These are phyloP conservation scores for Caenorhabditis brenneri DNA, from an alignment of 1,140 invertebrate species.

Conservation along the genomic window DNA sequence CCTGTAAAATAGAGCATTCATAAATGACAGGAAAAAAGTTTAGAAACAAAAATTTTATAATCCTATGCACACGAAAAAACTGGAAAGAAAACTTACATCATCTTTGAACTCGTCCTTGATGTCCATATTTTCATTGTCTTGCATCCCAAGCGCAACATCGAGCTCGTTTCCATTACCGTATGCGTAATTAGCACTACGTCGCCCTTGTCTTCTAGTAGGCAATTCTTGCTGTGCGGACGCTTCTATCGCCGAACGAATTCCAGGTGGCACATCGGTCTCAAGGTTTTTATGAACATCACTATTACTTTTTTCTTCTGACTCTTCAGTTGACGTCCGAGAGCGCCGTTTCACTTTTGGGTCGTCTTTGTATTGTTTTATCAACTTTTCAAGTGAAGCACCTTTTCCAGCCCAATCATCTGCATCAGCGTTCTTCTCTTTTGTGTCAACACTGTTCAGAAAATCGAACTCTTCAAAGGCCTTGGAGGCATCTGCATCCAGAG, in stretches of 20 bases:
- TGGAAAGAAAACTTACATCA: constrained; percentile 30
- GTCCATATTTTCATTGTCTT: constrained; percentile 57
- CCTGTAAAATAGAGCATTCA: constrained; percentile 13
- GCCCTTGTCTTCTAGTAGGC: neutral
- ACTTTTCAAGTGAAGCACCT: neutral
- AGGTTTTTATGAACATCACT: constrained; percentile 6
- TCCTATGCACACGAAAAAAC: neutral
- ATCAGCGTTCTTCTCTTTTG: neutral
- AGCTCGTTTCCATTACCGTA: constrained; percentile 21
- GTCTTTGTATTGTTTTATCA: constrained; percentile 35
- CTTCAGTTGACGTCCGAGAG: constrained; percentile 3
- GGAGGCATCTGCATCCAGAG: constrained; percentile 59
- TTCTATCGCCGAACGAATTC: neutral
- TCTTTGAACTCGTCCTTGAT: constrained; percentile 66
- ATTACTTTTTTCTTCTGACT: neutral
- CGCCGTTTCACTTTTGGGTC: constrained; percentile 33
- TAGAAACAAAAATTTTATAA: no score
- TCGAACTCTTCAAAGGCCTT: constrained; percentile 49
- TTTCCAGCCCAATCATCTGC: constrained; percentile 16
- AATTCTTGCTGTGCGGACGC: neutral
- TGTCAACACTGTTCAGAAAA: constrained; percentile 34
- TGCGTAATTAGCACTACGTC: constrained; percentile 1
- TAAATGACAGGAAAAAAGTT: no score
- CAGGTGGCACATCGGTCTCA: constrained; percentile 5
- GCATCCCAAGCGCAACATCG: constrained; percentile 49